Evolutionary conservation across 1,140 invertebrate genomes (phyloP).

Genomic region (Sitophilus oryzae): DNA sequence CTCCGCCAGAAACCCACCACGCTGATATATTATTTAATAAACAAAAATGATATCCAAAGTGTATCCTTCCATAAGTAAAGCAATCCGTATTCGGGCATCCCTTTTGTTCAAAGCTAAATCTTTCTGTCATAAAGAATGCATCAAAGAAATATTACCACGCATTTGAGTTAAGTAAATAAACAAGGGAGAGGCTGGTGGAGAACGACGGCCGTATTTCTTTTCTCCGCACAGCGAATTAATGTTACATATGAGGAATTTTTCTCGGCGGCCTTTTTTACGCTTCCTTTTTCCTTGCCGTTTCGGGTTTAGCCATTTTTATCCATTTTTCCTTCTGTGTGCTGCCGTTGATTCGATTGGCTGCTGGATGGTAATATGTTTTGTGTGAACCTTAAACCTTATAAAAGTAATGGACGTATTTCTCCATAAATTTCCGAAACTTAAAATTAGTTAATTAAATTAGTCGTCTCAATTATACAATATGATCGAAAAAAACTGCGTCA

Average conservation of each 20-base stretch:
- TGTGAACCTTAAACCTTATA: no score
- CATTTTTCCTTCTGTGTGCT: neutral
- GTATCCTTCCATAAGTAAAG: slow-evolving; percentile 21
- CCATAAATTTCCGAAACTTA: no score
- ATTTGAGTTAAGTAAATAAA: slow-evolving; percentile 30
- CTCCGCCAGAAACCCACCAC: neutral
- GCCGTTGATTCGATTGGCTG: no score
- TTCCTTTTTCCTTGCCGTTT: neutral
- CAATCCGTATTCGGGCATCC: slow-evolving; percentile 18
- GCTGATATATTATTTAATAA: neutral
- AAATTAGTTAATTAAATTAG: no score
- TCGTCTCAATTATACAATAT: no score
- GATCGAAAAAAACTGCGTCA: no score
- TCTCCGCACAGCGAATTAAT: slow-evolving; percentile 28
- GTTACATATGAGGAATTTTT: slow-evolving; percentile 24
- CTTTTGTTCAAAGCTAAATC: slow-evolving; percentile 22
- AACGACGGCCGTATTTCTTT: slow-evolving; percentile 32
- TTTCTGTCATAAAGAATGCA: slow-evolving; percentile 32
- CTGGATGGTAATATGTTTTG: no score
- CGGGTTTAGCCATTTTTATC: neutral
- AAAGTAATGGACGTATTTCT: no score
- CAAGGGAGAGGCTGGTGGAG: slow-evolving; percentile 23
- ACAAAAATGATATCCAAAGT: slow-evolving; percentile 18
- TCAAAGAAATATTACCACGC: slow-evolving; percentile 28
- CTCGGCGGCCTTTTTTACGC: slow-evolving; percentile 1